Conservation (phyloP, 2,113 vertebrate genomes). For the Emberiza fucata region DNA sequence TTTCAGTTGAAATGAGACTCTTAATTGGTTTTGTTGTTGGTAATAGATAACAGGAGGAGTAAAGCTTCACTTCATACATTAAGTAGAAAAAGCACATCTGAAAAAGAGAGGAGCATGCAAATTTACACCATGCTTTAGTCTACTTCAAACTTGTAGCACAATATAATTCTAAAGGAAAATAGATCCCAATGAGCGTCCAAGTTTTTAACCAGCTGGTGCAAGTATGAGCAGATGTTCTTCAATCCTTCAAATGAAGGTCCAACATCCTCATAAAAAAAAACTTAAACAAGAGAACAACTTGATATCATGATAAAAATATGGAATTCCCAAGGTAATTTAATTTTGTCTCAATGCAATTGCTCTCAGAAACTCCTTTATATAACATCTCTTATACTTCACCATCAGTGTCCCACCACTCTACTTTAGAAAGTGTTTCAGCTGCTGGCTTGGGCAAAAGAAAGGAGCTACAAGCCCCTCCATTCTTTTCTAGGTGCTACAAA, state of each 20-base stretch:
- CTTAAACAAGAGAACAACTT: neutral
- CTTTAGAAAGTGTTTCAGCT: neutral
- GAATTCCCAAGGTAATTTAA: neutral
- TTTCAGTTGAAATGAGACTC: neutral
- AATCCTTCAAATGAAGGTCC: neutral
- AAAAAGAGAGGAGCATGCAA: neutral
- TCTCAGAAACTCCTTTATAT: neutral
- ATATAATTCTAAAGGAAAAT: neutral
- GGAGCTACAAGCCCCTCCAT: neutral
- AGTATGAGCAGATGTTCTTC: neutral
- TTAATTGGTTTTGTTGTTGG: neutral
- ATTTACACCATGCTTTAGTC: neutral
- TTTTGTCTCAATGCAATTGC: neutral
- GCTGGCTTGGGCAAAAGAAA: neutral
- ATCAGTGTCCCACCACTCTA: neutral
- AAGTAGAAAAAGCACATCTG: neutral
- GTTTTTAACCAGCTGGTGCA: neutral
- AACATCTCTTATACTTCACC: neutral
- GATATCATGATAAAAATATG: neutral
- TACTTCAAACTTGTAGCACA: neutral
- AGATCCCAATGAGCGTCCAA: neutral
- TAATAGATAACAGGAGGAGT: neutral
- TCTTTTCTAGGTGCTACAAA: neutral
- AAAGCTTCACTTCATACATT: neutral
- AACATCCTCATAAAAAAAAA: neutral